These are phyloP conservation scores for Pangasius sanitwongsei DNA, from an alignment of 2,797 vertebrate genomes.

Conservation along the genomic window DNA sequence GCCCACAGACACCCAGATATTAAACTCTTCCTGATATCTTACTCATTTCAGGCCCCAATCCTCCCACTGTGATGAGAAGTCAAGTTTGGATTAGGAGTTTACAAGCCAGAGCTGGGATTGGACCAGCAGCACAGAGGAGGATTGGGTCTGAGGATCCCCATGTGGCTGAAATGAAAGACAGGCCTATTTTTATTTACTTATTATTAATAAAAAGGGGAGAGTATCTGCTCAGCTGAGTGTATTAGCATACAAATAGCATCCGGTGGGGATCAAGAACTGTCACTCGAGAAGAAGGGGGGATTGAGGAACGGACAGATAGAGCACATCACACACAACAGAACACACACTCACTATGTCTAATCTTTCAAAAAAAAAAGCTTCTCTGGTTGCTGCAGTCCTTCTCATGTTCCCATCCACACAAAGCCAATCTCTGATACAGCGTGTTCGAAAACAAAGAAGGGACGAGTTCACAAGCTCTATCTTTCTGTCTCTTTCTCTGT, in stretches of 20 bases:
- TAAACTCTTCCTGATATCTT: no score
- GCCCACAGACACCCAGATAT: conserved; percentile 56
- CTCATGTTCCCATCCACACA: not conserved
- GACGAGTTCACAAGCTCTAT: not conserved
- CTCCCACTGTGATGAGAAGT: not conserved
- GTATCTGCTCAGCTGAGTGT: not conserved
- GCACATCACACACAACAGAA: not conserved
- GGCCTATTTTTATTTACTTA: conserved; percentile 18
- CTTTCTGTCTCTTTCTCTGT: not conserved
- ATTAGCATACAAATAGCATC: conserved; percentile 49
- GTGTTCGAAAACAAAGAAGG: no score
- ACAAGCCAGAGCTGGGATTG: not conserved
- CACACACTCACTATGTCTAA: not conserved
- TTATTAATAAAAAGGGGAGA: not conserved
- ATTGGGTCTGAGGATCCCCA: not conserved
- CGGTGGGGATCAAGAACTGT: not conserved
- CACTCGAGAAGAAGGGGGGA: not conserved
- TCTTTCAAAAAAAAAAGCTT: not conserved
- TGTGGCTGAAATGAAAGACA: not conserved
- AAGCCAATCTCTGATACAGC: not conserved
- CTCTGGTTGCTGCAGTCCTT: not conserved
- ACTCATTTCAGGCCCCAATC: not conserved
- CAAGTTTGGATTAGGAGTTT: not conserved
- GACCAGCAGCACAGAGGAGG: not conserved
- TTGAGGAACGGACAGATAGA: not conserved